Base-by-base conservation (phyloP, 2,113 vertebrate species). In the Euleptes europaea region DNA sequence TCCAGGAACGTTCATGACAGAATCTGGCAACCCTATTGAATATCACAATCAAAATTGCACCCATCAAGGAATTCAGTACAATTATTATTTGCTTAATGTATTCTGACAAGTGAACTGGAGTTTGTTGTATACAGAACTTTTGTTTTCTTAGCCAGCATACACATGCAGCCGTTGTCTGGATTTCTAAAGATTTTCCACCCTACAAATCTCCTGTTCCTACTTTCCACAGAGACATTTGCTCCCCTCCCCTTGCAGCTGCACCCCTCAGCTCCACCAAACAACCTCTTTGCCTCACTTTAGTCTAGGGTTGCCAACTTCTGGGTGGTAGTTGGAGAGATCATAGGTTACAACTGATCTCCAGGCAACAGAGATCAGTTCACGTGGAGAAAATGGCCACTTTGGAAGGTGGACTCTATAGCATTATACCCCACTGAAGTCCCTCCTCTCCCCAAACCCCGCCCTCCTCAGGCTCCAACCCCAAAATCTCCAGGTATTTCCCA, bases 181-280 rank as follows among this genome's bases (percentile, higher is more conserved):
- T 42, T 42, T 60, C 57, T 31, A 8, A 19, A 49, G n/a, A 31
- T n/a, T 35, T 51, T 76, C 74, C 47, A 4, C 12, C 33, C 33
- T 57, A 63, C 38, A 8, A 63, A 5, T 7, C 38, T 57, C 28
- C 28, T 31, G 35, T 63, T 31, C 57, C 26, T 65, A 38, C 38
- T 65, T 65, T 19, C 51, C n/a, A 40, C 26, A 14, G 35, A 42
- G 57, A 42, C 31, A 35, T 42, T 33, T 81, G 21, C 12, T 31
- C 42, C 33, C 38, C 21, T 38, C 38, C 70, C 35, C n/a, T 28
- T 23, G 10, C 63, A 77, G 3, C 15, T 71, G 44, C 4, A 35
- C 40, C 23, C n/a, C n/a, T 0, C 6, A 1, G 15, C 9, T 1
- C 1, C 23, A n/a, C 65, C n/a, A 47, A 0, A 10, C 10, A 38